phyloP scores from a whole-genome alignment of 2,113 vertebrate genomes.

The Nycticryphes semicollaris region DNA sequence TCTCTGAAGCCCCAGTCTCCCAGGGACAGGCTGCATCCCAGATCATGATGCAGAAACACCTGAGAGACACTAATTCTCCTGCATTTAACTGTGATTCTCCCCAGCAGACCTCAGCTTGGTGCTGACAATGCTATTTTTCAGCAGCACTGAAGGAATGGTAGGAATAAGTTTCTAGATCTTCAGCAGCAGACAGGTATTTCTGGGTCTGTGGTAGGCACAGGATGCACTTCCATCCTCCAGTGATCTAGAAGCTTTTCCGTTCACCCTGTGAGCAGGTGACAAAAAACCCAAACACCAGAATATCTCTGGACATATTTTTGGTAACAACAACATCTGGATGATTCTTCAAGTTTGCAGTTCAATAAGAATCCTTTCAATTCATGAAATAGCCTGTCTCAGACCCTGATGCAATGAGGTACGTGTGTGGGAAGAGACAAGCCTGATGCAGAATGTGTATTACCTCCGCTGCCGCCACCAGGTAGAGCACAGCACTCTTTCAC shows the following conservation, averaged over 20 bases:
- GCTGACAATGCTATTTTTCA: not conserved
- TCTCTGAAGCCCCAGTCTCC: not conserved
- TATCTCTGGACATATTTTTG: not conserved
- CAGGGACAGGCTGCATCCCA: not conserved
- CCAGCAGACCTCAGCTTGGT: not conserved
- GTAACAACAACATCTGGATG: not conserved
- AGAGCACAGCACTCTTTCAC: not conserved
- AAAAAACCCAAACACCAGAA: not conserved
- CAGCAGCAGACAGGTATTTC: not conserved
- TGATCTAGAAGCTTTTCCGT: not conserved
- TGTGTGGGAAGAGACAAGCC: not conserved
- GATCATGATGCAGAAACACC: not conserved
- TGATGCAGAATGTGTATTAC: not conserved
- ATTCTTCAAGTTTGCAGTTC: not conserved
- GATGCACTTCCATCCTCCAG: not conserved
- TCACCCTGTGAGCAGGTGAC: fast-evolving
- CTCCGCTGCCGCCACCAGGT: not conserved
- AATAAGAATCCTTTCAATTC: not conserved
- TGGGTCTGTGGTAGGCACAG: not conserved
- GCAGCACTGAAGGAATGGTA: not conserved
- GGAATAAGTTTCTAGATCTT: not conserved
- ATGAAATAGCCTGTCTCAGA: not conserved
- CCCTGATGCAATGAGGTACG: not conserved
- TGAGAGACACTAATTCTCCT: not conserved
- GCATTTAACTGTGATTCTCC: not conserved